A percentile compares a stretch with the other conserved stretches of the same genome.
These are phyloP conservation scores for Chaetodon trifascialis DNA, from an alignment of 2,113 vertebrate species.

Conservation along the genomic window DNA sequence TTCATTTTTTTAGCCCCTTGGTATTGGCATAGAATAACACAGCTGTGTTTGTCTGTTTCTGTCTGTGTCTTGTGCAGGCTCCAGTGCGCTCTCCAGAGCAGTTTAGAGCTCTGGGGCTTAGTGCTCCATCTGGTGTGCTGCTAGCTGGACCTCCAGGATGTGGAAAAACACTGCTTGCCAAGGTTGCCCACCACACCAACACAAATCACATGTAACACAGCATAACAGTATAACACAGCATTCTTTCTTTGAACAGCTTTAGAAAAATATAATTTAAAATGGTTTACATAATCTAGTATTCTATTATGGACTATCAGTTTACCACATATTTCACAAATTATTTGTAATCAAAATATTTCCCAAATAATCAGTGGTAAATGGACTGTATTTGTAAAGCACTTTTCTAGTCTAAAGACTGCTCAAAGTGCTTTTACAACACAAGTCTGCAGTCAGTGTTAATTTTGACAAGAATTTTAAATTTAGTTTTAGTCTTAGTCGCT, in stretches of 20 bases:
- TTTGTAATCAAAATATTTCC: neutral
- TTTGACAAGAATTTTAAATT: no score
- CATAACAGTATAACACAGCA: neutral
- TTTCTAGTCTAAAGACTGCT: no score
- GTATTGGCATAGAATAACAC: neutral
- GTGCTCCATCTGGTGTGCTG: slow-evolving; percentile 92
- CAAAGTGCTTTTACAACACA: no score
- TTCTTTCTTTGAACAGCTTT: neutral
- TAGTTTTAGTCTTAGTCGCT: no score
- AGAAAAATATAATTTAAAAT: neutral
- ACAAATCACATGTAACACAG: neutral
- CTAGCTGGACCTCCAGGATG: slow-evolving; percentile 97
- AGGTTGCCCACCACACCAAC: slow-evolving; percentile 80
- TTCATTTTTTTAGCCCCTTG: no score
- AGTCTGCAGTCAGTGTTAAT: no score
- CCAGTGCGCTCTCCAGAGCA: slow-evolving; percentile 92
- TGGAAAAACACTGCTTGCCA: slow-evolving; percentile 95
- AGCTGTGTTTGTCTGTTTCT: slow-evolving; percentile 12
- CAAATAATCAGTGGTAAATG: no score
- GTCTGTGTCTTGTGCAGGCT: slow-evolving; percentile 83
- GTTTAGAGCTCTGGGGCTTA: slow-evolving; percentile 91
- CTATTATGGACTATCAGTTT: neutral
- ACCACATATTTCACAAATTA: neutral
- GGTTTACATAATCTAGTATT: neutral
- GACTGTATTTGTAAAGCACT: no score